phyloP scores from a whole-genome alignment of 1,140 invertebrate genomes.

The Eubasilissa regina region DNA sequence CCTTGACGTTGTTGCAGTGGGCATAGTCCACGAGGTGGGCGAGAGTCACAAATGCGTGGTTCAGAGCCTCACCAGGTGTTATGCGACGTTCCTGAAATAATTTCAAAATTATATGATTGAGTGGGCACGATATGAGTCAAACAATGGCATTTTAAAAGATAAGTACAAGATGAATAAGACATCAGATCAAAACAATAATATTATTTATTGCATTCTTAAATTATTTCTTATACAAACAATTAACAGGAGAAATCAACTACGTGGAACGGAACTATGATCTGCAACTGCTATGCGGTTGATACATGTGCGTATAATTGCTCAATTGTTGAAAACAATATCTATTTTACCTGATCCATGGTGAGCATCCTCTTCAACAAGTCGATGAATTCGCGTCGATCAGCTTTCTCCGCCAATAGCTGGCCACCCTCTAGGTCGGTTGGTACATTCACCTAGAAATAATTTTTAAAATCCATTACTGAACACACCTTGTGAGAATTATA shows the following conservation, averaged over 20 bases:
- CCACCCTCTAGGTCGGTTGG: conserved; percentile 96
- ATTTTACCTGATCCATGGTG: conserved; percentile 92
- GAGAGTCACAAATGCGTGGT: conserved; percentile 95
- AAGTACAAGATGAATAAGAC: background rate
- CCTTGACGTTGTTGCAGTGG: conserved; percentile 96
- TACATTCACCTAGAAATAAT: conserved; percentile 84
- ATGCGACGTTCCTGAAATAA: conserved; percentile 86
- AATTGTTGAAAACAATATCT: too few species aligned
- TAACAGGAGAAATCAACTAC: background rate
- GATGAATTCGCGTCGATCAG: conserved; percentile 96
- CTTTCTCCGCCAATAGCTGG: conserved; percentile 95
- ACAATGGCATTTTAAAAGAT: too few species aligned
- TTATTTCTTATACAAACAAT: background rate
- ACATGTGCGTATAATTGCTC: too few species aligned
- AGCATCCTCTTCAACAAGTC: conserved; percentile 97
- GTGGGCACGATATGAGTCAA: too few species aligned
- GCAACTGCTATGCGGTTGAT: too few species aligned
- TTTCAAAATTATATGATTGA: background rate
- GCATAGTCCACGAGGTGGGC: conserved; percentile 96
- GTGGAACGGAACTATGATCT: too few species aligned
- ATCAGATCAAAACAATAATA: background rate
- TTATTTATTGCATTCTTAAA: background rate
- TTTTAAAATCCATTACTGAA: too few species aligned
- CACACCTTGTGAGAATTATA: background rate
- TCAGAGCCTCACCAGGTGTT: conserved; percentile 94